Conservation (phyloP, 2,113 vertebrate species). For the Lonchura striata region DNA sequence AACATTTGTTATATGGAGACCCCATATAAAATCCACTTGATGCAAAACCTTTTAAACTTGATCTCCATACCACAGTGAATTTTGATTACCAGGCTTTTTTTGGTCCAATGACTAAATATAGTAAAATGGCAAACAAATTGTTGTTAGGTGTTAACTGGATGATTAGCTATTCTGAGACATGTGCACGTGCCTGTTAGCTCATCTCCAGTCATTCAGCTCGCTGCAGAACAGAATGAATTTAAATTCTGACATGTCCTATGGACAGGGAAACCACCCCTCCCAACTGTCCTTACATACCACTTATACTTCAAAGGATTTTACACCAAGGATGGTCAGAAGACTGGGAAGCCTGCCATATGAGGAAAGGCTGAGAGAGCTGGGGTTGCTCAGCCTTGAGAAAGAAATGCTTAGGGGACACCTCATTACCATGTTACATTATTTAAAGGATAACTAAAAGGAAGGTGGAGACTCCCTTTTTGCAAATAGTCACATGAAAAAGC, state of each 20-base stretch:
- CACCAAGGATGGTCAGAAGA: neutral
- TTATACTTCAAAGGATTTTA: neutral
- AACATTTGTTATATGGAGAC: neutral
- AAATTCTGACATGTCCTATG: neutral
- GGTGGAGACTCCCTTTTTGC: neutral
- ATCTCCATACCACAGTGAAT: neutral
- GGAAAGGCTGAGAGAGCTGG: neutral
- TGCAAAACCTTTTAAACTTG: neutral
- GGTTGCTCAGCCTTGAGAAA: neutral
- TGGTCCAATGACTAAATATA: neutral
- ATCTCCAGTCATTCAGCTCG: neutral
- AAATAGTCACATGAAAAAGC: neutral
- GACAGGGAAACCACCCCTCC: neutral
- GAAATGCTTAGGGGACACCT: neutral
- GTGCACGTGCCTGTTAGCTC: neutral
- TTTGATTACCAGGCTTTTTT: neutral
- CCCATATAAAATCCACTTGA: neutral
- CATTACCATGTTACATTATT: neutral
- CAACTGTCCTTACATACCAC: neutral
- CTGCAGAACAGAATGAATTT: neutral
- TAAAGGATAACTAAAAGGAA: neutral
- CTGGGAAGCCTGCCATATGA: neutral
- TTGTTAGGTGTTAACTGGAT: neutral
- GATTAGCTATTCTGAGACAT: neutral
- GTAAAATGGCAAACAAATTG: neutral